Conservation (phyloP, 2,797 vertebrate genomes). For the Gephyroberyx darwinii region DNA sequence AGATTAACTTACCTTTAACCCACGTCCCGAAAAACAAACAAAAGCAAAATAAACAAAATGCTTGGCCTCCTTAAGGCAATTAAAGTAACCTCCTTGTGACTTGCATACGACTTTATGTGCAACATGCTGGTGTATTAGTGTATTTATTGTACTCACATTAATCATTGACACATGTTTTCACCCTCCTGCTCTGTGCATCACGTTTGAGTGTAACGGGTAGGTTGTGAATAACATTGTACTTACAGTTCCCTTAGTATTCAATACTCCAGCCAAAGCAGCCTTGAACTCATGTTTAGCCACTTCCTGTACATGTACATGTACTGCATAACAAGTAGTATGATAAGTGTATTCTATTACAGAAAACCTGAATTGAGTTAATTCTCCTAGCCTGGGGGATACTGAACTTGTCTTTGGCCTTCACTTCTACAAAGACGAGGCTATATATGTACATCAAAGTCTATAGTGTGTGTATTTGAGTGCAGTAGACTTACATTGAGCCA, state of each 20-base stretch:
- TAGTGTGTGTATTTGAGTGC: constrained; percentile 3
- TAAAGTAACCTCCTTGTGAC: constrained; percentile 4
- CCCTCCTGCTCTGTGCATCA: background rate
- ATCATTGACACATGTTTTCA: no score
- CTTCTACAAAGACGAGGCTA: background rate
- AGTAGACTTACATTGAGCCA: constrained; percentile 92
- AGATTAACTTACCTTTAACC: constrained; percentile 63
- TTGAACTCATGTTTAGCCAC: constrained; percentile 4
- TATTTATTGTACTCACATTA: background rate
- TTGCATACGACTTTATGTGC: background rate
- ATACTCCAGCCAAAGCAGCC: constrained; percentile 24
- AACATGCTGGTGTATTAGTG: constrained; percentile 1
- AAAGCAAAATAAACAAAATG: constrained; percentile 8
- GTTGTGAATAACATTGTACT: constrained; percentile 52
- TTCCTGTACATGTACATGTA: background rate
- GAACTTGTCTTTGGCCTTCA: constrained; percentile 3
- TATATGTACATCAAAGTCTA: constrained; percentile 10
- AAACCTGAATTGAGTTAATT: background rate
- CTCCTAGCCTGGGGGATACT: background rate
- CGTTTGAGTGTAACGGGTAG: background rate
- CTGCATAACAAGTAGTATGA: constrained; percentile 7
- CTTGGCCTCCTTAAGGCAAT: constrained; percentile 7
- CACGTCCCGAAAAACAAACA: constrained; percentile 26
- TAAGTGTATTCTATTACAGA: background rate
- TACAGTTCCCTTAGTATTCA: constrained; percentile 43